A percentile compares a stretch with the other conserved stretches of the same genome.
These are phyloP conservation scores for Balaeniceps rex DNA, from an alignment of 2,113 vertebrate genomes.

Conservation along the genomic window DNA sequence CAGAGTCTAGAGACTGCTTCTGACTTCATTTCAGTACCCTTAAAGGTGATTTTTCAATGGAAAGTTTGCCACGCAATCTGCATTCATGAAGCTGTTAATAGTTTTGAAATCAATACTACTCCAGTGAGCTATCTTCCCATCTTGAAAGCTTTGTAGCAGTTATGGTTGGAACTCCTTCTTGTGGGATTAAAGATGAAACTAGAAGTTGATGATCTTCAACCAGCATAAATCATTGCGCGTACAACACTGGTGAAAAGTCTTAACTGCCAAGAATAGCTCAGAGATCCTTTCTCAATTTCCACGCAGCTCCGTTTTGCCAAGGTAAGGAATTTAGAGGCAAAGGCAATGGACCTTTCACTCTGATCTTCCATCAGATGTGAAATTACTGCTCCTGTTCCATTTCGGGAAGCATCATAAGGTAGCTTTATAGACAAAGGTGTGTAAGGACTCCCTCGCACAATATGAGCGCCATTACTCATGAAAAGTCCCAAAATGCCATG, in stretches of 20 bases:
- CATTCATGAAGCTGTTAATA: background rate
- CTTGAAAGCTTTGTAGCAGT: background rate
- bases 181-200: background rate
- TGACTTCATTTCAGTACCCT: background rate
- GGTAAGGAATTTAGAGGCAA: background rate
- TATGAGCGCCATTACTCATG: conserved; percentile 23
- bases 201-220: background rate
- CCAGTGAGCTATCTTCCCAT: background rate
- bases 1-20: background rate
- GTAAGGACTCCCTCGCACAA: background rate
- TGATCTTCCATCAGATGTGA: background rate
- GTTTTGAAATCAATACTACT: background rate
- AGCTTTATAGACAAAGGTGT: conserved; percentile 9
- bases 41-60: background rate
- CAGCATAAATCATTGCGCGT: background rate
- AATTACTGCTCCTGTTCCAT: conserved; percentile 18
- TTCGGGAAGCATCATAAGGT: conserved; percentile 1
- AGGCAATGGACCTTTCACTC: conserved; percentile 15
- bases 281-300: background rate
- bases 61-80: background rate
- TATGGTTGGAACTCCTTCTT: background rate
- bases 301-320: background rate
- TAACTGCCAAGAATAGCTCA: background rate
- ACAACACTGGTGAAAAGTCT: background rate
- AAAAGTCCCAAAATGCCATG: background rate